Evolutionary conservation across 1,140 invertebrate genomes (phyloP), one percentile per base, ranked within the genome.

Genomic region (Micrasema minimum): DNA sequence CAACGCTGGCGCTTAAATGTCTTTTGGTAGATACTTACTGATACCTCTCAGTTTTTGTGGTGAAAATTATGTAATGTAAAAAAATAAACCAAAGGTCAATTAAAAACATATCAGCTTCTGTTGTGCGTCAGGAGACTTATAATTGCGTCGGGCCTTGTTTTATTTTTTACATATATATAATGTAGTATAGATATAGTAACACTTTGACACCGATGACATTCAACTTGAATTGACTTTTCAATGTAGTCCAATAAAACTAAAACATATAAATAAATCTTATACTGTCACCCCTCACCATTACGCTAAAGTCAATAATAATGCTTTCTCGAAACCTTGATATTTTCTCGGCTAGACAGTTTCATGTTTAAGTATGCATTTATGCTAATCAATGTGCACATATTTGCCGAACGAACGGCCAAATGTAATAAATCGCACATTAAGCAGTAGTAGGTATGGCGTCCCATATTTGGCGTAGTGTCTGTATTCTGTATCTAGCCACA

Each of bases 371-470:
- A 22, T 43, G 37, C 37, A 59, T 59, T 41, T 22, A 59, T 59
- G 55, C 37, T 59, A 59, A 59, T 59, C 5, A 38, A 22, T 38
- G 55, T 59, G 55, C 16, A 38, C 55, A 59, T 16, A 41, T 38
- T 59, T 59, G 20, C 12, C 26, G 20, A 59, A 59, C 20, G 53
- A 31, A 7, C 2, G 7, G 26, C 10, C 10, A 18, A 2, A 41
- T 20, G 16, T 38, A 16, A 59, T 59, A 9, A 9, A 59, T 43
- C 18, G 38, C 9, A 20, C 4, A 59, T 12, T 38, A 2, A 41
- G 16, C 37, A 41, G 31, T 59, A 9, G 7, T 59, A 9, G 7
- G 55, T 6, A 26, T n/a, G n/a, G 55, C 55, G 10, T 10, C 35
- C 55, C 35, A 22, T 43, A 41, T 59, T 38, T 59, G 55, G 50